A percentile compares a stretch with the other conserved stretches of the same genome.
These are phyloP conservation scores for Ceriagrion tenellum DNA, from an alignment of 2,888 invertebrate species.

Conservation along the genomic window DNA sequence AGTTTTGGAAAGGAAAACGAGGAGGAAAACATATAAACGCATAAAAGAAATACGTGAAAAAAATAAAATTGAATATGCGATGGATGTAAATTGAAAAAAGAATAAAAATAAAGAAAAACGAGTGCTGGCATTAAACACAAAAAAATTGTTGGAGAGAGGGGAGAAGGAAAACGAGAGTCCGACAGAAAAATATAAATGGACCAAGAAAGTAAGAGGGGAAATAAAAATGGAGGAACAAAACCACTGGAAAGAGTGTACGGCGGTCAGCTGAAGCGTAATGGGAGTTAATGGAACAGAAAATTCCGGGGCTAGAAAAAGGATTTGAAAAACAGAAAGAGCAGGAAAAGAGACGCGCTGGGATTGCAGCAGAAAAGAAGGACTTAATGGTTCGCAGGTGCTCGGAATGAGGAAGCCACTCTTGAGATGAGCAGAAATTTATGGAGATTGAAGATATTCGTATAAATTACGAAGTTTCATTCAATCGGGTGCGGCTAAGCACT, in stretches of 20 bases:
- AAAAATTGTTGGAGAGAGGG: neutral
- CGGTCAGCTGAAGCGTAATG: conserved; percentile 3
- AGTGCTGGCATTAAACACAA: too few species aligned
- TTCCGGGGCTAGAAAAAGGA: neutral
- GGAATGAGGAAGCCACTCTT: neutral
- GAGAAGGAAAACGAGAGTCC: neutral
- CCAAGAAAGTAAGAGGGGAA: neutral
- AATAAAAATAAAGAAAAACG: too few species aligned
- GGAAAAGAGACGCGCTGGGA: neutral
- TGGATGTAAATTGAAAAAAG: too few species aligned
- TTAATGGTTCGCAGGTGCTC: neutral
- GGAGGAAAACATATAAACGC: too few species aligned
- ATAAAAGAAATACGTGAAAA: too few species aligned
- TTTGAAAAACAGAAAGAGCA: neutral
- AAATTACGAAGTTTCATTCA: neutral
- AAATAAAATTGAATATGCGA: too few species aligned
- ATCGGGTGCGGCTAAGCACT: neutral
- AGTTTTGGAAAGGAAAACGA: too few species aligned
- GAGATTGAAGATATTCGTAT: neutral
- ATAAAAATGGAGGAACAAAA: neutral
- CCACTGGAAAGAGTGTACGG: neutral
- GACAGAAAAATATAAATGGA: neutral
- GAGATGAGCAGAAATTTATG: neutral
- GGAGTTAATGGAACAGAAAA: neutral
- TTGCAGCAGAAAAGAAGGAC: neutral